Evolutionary conservation across 2,113 vertebrate genomes (phyloP), one percentile per base, ranked within the genome.

Genomic region (Sapayoa aenigma): DNA sequence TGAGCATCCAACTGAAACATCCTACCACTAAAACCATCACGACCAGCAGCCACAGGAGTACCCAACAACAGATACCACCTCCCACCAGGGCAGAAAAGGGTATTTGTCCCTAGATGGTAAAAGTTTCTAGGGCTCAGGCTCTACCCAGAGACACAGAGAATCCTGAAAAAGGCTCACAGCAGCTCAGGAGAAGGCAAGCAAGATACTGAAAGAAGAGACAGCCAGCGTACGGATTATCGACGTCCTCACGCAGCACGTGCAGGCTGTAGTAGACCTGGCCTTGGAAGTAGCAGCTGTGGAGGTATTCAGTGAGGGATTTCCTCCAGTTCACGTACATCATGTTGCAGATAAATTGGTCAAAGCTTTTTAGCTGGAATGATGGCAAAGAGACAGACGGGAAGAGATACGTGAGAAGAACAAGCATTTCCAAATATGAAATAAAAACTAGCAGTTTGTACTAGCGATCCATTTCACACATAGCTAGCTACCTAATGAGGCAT

Each of bases 291-390:
- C 97, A 96, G 20, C 14, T 87, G 77, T 99, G 99, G n/a, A 99
- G 98, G 67, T 98, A 97, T 95, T 99, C 98, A 0, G 99, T 99
- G 79, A 99, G 98, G n/a, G 97, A 98, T 77, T 98, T 98, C 94
- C 99, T 98, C 99, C 99, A 99, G 96, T 95, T 98, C 39, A 99
- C 96, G 2, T 99, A 99, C 98, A 99, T 98, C 97, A 97, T 97
- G 95, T 98, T 99, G 90, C 98, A 98, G 95, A 99, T 98, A 97
- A 99, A 99, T 97, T 99, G 99, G 96, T 99, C 98, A 8, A 99
- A 88, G 95, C 99, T 99, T 98, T 99, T 99, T 86, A 99, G 90
- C 99, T 99, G 96, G 46, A 90, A 84, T 1, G 11, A 33, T n/a
- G 37, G 41, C 75, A 75, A 76, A 53, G 49, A 82, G 46, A 76